phyloP scores from a whole-genome alignment of 2,888 invertebrate species.

The Eurytoma adleriae region DNA sequence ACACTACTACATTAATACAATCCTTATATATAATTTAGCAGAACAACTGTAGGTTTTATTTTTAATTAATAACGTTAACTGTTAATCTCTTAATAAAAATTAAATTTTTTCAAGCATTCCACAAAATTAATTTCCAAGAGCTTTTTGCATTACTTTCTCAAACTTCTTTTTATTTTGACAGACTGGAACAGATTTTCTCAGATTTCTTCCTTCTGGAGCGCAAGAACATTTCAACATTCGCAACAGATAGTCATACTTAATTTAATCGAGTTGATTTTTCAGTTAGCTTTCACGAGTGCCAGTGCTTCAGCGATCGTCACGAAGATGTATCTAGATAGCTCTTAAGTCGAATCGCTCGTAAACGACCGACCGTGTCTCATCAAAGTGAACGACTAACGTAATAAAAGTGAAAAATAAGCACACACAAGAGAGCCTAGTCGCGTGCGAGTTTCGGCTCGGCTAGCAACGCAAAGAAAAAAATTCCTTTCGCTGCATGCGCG shows the following conservation, averaged over 20 bases:
- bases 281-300: slow-evolving; percentile 57
- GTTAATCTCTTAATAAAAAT: too few species aligned
- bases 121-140: too few species aligned
- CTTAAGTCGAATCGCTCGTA: slow-evolving; percentile 39
- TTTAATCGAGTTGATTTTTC: slow-evolving; percentile 14
- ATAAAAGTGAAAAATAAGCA: slow-evolving; percentile 23
- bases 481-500: background rate
- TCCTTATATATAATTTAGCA: too few species aligned
- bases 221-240: background rate
- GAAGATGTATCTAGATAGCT: slow-evolving; percentile 49
- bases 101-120: too few species aligned
- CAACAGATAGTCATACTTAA: slow-evolving; percentile 8
- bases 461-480: background rate
- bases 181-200: slow-evolving; percentile 11
- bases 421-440: slow-evolving; percentile 23
- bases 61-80: background rate
- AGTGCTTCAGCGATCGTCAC: slow-evolving; percentile 52
- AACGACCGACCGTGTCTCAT: background rate
- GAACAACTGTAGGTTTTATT: background rate
- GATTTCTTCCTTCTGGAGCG: slow-evolving; percentile 20
- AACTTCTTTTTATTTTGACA: background rate
- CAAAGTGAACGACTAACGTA: background rate
- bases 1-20: too few species aligned
- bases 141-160: background rate
- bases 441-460: background rate